A percentile compares a stretch with the other conserved stretches of the same genome.
These are phyloP conservation scores for Cenopis cana DNA, from an alignment of 2,888 invertebrate genomes.

Conservation along the genomic window DNA sequence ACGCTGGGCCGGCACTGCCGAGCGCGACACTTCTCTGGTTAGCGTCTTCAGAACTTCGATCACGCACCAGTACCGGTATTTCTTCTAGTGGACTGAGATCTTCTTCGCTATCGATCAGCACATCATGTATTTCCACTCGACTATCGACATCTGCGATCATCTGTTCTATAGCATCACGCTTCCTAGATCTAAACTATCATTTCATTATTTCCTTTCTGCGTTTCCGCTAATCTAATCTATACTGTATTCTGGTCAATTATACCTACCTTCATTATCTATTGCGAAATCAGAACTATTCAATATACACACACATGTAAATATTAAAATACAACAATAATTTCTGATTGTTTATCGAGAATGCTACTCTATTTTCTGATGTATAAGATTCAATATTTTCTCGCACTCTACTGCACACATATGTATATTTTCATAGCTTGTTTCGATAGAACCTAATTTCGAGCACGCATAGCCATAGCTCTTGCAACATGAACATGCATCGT, in stretches of 20 bases:
- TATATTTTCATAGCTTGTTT: slow-evolving; percentile 81
- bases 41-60: slow-evolving; percentile 61
- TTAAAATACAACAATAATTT: slow-evolving; percentile 73
- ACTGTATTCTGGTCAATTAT: slow-evolving; percentile 64
- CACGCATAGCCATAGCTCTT: slow-evolving; percentile 66
- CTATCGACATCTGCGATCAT: slow-evolving; percentile 48
- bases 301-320: slow-evolving; percentile 79
- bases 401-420: slow-evolving; percentile 73
- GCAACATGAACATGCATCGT: slow-evolving; percentile 22
- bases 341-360: slow-evolving; percentile 76
- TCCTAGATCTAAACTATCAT: slow-evolving; percentile 34
- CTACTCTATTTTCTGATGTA: slow-evolving; percentile 77
- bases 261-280: slow-evolving; percentile 63
- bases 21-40: slow-evolving; percentile 62
- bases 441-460: slow-evolving; percentile 68
- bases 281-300: slow-evolving; percentile 66
- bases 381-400: slow-evolving; percentile 76
- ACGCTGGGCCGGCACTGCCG: slow-evolving; percentile 66
- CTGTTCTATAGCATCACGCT: slow-evolving; percentile 47
- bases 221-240: slow-evolving; percentile 49
- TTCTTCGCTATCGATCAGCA: slow-evolving; percentile 62
- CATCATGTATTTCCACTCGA: slow-evolving; percentile 77
- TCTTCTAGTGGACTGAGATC: slow-evolving; percentile 36
- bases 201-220: slow-evolving; percentile 41
- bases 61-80: slow-evolving; percentile 22